A percentile compares a stretch with the other conserved stretches of the same genome.
These are phyloP conservation scores for Ascaphus truei DNA, from an alignment of 2,113 vertebrate genomes.

Conservation along the genomic window DNA sequence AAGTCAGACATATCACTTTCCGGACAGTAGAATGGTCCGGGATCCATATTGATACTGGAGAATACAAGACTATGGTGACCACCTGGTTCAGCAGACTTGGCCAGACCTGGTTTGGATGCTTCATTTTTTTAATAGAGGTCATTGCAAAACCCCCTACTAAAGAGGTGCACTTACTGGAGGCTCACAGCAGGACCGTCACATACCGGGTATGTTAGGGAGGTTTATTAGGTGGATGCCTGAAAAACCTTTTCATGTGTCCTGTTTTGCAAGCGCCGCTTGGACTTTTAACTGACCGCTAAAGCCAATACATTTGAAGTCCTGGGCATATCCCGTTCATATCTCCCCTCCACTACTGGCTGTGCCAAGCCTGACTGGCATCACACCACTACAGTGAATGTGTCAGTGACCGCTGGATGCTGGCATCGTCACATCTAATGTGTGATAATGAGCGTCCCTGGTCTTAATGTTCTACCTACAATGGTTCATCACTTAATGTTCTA, in stretches of 20 bases:
- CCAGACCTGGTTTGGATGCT: too few species aligned
- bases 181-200: neutral
- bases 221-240: too few species aligned
- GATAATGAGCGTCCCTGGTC: neutral
- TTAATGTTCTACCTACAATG: neutral
- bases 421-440: neutral
- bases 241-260: neutral
- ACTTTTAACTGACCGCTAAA: neutral
- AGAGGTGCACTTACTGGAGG: neutral
- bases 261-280: neutral
- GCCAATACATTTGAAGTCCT: neutral
- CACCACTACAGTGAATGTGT: too few species aligned
- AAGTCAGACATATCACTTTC: neutral
- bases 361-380: neutral
- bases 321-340: neutral
- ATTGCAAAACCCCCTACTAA: too few species aligned
- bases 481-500: neutral
- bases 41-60: too few species aligned
- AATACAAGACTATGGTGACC: too few species aligned
- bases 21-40: too few species aligned
- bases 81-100: too few species aligned
- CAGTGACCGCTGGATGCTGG: neutral
- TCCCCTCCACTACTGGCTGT: neutral
- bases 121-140: too few species aligned
- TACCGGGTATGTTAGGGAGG: too few species aligned